phyloP scores from a whole-genome alignment of 2,888 invertebrate genomes.

The Globia sparganii region DNA sequence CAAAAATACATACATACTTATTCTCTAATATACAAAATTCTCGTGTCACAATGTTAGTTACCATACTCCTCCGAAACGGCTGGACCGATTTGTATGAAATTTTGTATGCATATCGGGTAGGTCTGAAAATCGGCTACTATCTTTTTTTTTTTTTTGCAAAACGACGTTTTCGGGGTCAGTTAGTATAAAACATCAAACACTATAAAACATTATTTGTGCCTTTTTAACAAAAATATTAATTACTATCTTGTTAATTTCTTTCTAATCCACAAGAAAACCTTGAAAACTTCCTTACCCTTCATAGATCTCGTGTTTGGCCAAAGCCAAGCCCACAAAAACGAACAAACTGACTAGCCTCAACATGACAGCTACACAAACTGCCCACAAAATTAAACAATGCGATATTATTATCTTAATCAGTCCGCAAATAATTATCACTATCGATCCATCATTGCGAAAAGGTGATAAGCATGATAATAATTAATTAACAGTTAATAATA shows the following conservation, averaged over 20 bases:
- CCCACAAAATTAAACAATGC: conserved; percentile 19
- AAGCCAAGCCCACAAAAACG: conserved; percentile 66
- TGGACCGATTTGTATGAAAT: too few species aligned
- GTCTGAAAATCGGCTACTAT: too few species aligned
- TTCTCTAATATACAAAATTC: too few species aligned
- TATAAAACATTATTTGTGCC: too few species aligned
- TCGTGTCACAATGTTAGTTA: too few species aligned
- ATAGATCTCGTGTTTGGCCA: conserved; percentile 77
- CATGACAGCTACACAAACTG: conserved; percentile 43
- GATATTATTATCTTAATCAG: conserved; percentile 30
- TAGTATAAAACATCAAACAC: too few species aligned
- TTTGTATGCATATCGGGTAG: too few species aligned
- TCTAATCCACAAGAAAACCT: background rate
- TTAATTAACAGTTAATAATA: background rate
- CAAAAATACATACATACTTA: too few species aligned
- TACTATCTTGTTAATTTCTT: background rate
- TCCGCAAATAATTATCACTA: conserved; percentile 32
- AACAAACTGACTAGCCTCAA: conserved; percentile 61
- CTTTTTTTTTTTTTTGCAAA: too few species aligned
- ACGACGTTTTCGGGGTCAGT: too few species aligned
- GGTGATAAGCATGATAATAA: conserved; percentile 18
- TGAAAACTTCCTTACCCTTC: conserved; percentile 69
- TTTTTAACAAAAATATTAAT: too few species aligned
- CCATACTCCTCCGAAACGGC: too few species aligned
- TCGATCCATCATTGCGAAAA: conserved; percentile 41